Percentiles rank a stretch among this genome's conserved stretches.
Conservation (phyloP, 1,140 invertebrate species). For the Drosophila novamexicana region DNA sequence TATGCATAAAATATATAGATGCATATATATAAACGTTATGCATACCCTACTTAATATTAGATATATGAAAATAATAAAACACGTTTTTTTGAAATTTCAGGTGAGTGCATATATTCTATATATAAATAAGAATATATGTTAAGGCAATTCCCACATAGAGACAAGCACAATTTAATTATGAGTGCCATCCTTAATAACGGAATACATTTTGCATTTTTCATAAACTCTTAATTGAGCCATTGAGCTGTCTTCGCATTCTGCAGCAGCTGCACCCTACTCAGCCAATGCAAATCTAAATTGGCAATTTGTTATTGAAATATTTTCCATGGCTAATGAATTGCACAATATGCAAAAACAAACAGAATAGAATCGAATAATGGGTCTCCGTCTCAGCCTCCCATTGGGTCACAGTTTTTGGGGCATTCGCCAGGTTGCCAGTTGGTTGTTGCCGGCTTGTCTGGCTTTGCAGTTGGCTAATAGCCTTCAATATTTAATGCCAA, state of each 20-base stretch:
- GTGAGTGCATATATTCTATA: no score
- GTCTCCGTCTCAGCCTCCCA: neutral
- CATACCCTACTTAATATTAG: no score
- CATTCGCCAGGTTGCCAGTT: constrained; percentile 23
- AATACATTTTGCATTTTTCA: constrained; percentile 48
- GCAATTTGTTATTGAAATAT: constrained; percentile 75
- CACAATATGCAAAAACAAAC: constrained; percentile 47
- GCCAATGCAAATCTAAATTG: constrained; percentile 60
- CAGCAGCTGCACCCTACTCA: constrained; percentile 19
- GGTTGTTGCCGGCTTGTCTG: constrained; percentile 29
- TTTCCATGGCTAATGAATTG: constrained; percentile 65
- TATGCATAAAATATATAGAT: neutral
- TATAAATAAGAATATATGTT: no score
- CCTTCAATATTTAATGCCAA: constrained; percentile 80
- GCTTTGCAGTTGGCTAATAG: constrained; percentile 60
- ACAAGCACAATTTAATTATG: constrained; percentile 28
- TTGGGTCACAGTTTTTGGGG: neutral
- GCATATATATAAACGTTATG: neutral
- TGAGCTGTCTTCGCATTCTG: constrained; percentile 26
- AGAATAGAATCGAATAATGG: constrained; percentile 14
- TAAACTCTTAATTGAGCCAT: constrained; percentile 47
- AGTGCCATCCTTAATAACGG: neutral
- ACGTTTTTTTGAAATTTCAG: no score
- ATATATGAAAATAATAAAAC: no score
- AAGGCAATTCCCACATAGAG: neutral